Evolutionary conservation across 2,888 invertebrate species (phyloP).

Genomic region (Spicauda simplicius): DNA sequence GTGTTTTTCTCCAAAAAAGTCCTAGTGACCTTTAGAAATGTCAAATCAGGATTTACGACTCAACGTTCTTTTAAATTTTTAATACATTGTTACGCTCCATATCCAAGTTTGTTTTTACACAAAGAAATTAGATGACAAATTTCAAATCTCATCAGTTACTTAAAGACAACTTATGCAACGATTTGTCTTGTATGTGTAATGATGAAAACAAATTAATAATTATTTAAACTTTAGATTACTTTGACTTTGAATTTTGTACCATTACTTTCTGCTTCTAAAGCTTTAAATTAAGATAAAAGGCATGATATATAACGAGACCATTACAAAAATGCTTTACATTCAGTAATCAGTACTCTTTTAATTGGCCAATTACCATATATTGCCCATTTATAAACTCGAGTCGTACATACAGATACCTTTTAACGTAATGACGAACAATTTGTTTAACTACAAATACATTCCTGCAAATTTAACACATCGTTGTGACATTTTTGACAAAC

Average conservation of each 20-base stretch:
- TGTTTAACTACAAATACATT: conserved; percentile 58
- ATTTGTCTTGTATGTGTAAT: too few species aligned
- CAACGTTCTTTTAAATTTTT: conserved; percentile 1
- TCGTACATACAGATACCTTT: conserved; percentile 22
- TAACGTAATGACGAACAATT: conserved; percentile 42
- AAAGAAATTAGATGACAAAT: too few species aligned
- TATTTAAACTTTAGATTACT: too few species aligned
- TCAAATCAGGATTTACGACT: conserved; percentile 26
- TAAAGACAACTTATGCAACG: too few species aligned
- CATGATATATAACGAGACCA: too few species aligned
- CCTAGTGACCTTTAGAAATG: conserved; percentile 29
- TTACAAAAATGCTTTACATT: too few species aligned
- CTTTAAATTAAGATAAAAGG: too few species aligned
- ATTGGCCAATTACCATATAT: background rate
- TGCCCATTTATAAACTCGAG: conserved; percentile 5
- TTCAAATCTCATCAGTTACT: too few species aligned
- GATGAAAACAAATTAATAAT: too few species aligned
- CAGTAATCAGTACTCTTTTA: too few species aligned
- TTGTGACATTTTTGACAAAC: conserved; percentile 68
- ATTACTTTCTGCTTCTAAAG: too few species aligned
- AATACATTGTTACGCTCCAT: background rate
- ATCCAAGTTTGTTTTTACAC: background rate
- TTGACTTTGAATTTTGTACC: too few species aligned
- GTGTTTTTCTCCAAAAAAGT: conserved; percentile 23
- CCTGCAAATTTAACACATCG: conserved; percentile 64